These are phyloP conservation scores for Palythoa caribaeorum DNA, from an alignment of 92 coral and sea anemone species.

Conservation along the genomic window DNA sequence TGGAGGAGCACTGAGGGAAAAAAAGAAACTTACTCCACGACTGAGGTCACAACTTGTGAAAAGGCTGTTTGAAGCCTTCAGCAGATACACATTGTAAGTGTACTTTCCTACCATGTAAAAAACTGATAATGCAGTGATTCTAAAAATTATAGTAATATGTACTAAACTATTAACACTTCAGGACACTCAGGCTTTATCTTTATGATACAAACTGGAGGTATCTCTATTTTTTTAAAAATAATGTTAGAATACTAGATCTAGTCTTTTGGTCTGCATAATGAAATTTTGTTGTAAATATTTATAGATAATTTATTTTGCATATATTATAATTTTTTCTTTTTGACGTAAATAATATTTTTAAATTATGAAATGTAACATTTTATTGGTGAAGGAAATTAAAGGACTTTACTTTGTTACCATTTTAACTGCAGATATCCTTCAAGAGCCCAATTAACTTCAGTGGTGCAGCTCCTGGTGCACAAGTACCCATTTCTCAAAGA, in stretches of 20 bases:
- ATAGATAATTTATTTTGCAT: background rate
- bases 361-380: background rate
- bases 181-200: background rate
- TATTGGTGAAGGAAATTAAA: background rate
- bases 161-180: background rate
- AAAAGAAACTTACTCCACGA: conserved; percentile 1
- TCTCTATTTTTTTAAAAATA: background rate
- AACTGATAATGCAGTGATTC: background rate
- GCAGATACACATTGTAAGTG: conserved; percentile 20
- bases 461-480: conserved; percentile 16
- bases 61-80: conserved; percentile 13
- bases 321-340: background rate
- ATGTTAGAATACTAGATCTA: background rate
- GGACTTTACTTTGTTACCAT: conserved; percentile 21
- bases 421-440: conserved; percentile 21
- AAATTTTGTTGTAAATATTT: background rate
- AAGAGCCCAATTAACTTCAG: background rate
- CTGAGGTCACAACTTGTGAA: conserved; percentile 22
- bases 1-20: conserved; percentile 3
- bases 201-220: background rate
- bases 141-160: background rate
- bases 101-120: background rate
- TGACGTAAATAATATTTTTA: background rate
- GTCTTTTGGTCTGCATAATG: background rate
- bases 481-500: conserved; percentile 21